A percentile compares a stretch with the other conserved stretches of the same genome.
phyloP scores from a whole-genome alignment of 2,797 vertebrate genomes.

The Allenopithecus nigroviridis region DNA sequence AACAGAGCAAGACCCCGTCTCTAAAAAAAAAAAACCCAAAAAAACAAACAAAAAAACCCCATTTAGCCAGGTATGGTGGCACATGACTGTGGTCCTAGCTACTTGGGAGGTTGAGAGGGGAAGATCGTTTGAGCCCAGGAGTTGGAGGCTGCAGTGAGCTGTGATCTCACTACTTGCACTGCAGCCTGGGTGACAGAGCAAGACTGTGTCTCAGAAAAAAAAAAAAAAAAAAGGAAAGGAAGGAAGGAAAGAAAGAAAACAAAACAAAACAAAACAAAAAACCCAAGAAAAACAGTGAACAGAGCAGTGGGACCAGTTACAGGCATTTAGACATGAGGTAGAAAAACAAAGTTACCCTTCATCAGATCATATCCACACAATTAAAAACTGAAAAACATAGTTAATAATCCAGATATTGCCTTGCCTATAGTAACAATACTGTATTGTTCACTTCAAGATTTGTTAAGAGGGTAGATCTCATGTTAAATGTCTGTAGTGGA shows the following conservation, averaged over 20 bases:
- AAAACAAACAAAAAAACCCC: no score
- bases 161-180: neutral
- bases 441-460: neutral
- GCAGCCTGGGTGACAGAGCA: neutral
- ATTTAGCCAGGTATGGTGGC: neutral
- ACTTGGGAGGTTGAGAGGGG: neutral
- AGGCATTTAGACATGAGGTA: neutral
- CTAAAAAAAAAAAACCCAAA: neutral
- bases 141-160: neutral
- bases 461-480: neutral
- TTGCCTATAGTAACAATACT: neutral
- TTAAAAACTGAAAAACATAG: neutral
- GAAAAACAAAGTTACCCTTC: neutral
- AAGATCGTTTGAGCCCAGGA: neutral
- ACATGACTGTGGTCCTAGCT: neutral
- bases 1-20: neutral
- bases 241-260: neutral
- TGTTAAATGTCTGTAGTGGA: neutral
- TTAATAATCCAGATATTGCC: neutral
- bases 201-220: neutral
- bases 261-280: neutral
- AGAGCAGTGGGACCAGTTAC: neutral
- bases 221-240: neutral
- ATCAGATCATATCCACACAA: neutral
- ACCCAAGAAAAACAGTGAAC: neutral